Conservation (phyloP, 1,140 invertebrate genomes). For the Ceratina australensis region DNA sequence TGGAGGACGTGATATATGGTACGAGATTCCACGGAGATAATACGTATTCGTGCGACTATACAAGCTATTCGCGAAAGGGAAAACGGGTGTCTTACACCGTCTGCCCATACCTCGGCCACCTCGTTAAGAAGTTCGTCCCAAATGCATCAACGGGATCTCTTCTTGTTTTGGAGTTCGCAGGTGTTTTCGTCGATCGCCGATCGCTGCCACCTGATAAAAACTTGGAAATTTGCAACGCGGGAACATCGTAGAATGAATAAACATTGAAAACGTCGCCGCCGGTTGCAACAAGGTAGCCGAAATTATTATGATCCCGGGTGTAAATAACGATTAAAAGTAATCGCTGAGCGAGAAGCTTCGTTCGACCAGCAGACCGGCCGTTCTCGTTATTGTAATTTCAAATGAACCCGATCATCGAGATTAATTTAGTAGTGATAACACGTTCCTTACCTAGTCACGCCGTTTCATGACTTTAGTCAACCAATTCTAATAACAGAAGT, state of each 20-base stretch:
- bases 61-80: too few relatives aligned
- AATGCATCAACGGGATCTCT: constrained; percentile 5
- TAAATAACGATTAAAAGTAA: not conserved
- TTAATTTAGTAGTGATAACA: too few relatives aligned
- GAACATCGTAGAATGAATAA: constrained; percentile 19
- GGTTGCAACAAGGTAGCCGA: not conserved
- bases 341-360: not conserved
- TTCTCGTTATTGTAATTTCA: too few relatives aligned
- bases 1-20: too few relatives aligned
- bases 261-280: not conserved
- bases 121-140: constrained; percentile 5
- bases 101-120: constrained; percentile 4
- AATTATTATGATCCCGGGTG: too few relatives aligned
- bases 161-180: constrained; percentile 35
- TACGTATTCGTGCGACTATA: too few relatives aligned
- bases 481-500: too few relatives aligned
- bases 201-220: constrained; percentile 44
- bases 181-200: constrained; percentile 38
- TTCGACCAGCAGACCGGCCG: too few relatives aligned
- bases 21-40: too few relatives aligned
- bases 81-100: not conserved
- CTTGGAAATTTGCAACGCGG: constrained; percentile 34
- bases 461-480: too few relatives aligned
- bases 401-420: too few relatives aligned
- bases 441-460: too few relatives aligned